Base-by-base conservation (phyloP, 1,140 invertebrate genomes). In the Drosophila jambulina region DNA sequence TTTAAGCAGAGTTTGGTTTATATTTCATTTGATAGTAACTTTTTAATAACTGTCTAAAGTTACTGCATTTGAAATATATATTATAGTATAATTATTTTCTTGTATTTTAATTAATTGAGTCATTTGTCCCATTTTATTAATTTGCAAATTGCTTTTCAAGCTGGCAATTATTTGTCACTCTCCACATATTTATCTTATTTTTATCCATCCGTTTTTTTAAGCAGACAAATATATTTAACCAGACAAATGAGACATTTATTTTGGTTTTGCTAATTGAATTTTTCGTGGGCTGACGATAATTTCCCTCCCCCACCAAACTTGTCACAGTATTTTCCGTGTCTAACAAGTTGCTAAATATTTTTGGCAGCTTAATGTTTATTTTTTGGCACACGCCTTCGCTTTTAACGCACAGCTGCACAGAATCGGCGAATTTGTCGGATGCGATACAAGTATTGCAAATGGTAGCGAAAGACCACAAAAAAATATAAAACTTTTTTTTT, bases 331-430 rank as follows among this genome's bases (percentile, higher is more conserved):
- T 54, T 62, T 62, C 71, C 10, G 40, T 58, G 74, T 70, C 57
- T 61, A 74, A 67, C 78, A 79, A 65, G 57, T 75, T 75, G 76
- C 53, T 51, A 80, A 75, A 80, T 69, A 76, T 63, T 67, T 68
- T 43, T 67, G 53, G 54, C 70, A 60, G 69, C 51, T 23, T 38
- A 56, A 76, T 67, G 38, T 45, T 48, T 71, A 46, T 64, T 63
- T 78, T 70, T 71, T 86, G 78, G 80, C 77, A 71, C 76, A 87
- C 76, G 80, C 63, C 71, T 75, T 64, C 45, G 34, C 54, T 68
- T 54, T 79, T 23, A 40, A 57, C 51, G 63, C 56, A 56, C 60
- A 75, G 72, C 70, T 75, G 57, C 48, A 46, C 32, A 53, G 45
- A 57, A 58, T 71, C 53, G 62, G 61, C 54, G 45, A 61, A 74